phyloP scores from a whole-genome alignment of 2,113 vertebrate species.

The Sinocyclocheilus maitianheensis region DNA sequence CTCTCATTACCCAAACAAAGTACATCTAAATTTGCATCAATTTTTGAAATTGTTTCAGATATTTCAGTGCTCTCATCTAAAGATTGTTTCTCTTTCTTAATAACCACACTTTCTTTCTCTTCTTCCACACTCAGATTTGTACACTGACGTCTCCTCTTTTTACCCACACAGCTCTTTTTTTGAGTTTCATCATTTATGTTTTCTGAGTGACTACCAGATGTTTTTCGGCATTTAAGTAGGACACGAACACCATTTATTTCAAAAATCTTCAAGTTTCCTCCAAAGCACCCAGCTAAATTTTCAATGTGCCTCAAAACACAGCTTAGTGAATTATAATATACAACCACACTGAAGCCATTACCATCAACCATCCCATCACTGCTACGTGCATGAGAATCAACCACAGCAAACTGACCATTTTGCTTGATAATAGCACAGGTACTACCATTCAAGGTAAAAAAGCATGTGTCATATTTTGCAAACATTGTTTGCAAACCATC shows the following conservation, averaged over 20 bases:
- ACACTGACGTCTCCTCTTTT: fast-evolving
- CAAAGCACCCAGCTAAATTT: not conserved
- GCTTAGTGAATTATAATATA: not conserved
- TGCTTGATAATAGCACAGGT: not conserved
- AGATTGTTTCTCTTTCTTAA: not conserved
- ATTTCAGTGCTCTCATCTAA: no score
- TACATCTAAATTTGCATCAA: not conserved
- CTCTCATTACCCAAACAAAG: not conserved
- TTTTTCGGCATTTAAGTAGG: not conserved
- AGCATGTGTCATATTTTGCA: not conserved
- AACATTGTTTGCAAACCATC: not conserved
- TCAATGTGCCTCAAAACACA: not conserved
- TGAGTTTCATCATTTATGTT: no score
- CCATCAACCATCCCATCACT: not conserved
- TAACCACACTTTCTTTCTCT: not conserved
- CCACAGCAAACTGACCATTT: not conserved
- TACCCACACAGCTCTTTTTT: fast-evolving
- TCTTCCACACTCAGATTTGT: not conserved
- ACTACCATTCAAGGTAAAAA: not conserved
- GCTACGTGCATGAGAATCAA: conserved; percentile 6
- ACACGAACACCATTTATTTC: not conserved
- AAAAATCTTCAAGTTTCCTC: not conserved
- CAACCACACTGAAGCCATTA: not conserved
- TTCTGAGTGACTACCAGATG: not conserved
- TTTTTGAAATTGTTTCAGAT: no score